Percentiles rank a stretch among this genome's conserved stretches.
Conservation (phyloP, 2,113 vertebrate genomes). For the Pseudonaja textilis region DNA sequence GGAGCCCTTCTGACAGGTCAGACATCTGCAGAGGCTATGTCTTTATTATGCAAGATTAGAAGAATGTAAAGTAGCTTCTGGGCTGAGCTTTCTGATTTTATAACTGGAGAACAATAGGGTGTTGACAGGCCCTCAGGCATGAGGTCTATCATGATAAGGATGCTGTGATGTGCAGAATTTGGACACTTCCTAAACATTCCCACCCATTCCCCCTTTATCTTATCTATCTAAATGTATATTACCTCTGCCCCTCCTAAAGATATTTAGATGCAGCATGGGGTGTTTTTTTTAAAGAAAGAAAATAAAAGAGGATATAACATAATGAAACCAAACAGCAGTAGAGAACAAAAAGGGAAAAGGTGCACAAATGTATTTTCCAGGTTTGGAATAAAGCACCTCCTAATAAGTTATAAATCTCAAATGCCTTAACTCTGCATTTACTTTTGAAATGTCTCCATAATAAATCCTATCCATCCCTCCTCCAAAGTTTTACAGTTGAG, state of each 20-base stretch:
- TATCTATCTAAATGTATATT: slow-evolving; percentile 28
- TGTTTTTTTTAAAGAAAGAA: neutral
- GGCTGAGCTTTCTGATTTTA: slow-evolving; percentile 41
- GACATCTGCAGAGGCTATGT: slow-evolving; percentile 32
- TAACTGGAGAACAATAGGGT: slow-evolving; percentile 51
- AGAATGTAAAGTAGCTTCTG: slow-evolving; percentile 30
- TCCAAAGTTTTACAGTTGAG: slow-evolving; percentile 54
- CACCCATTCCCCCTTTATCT: slow-evolving; percentile 34
- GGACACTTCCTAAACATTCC: slow-evolving; percentile 40
- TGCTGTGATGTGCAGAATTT: slow-evolving; percentile 54
- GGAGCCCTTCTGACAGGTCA: slow-evolving; percentile 20
- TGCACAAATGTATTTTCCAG: slow-evolving; percentile 10
- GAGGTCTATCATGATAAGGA: slow-evolving; percentile 52
- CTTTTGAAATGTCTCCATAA: slow-evolving; percentile 33
- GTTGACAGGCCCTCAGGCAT: slow-evolving; percentile 61
- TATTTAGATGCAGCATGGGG: neutral
- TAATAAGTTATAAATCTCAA: slow-evolving; percentile 1
- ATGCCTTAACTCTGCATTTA: slow-evolving; percentile 25
- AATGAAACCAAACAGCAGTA: neutral
- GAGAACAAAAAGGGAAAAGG: neutral
- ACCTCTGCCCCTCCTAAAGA: slow-evolving; percentile 37
- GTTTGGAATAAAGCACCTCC: slow-evolving; percentile 16
- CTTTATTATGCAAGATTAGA: slow-evolving; percentile 64
- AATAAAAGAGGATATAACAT: neutral
- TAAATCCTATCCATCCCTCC: slow-evolving; percentile 17